These are phyloP conservation scores for Trichopoda pennipes DNA, from an alignment of 2,888 invertebrate species.

Conservation along the genomic window DNA sequence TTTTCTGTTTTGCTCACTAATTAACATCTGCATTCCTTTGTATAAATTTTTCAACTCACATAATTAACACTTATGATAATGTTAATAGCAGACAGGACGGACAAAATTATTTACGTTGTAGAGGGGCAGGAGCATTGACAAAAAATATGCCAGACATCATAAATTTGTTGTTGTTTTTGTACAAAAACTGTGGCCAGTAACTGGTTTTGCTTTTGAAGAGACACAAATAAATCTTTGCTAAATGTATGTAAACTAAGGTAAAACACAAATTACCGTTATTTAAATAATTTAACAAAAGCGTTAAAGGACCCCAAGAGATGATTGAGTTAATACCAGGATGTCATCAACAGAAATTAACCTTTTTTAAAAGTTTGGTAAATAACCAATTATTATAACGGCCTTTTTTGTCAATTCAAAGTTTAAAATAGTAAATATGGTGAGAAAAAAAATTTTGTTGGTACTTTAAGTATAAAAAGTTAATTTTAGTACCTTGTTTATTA, in stretches of 20 bases:
- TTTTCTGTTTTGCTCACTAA: conserved; percentile 30
- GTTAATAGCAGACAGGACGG: conserved; percentile 28
- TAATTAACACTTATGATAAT: conserved; percentile 66
- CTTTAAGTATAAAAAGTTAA: no score
- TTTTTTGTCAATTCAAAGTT: no score
- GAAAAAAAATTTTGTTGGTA: no score
- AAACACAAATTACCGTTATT: background rate
- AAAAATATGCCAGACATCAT: conserved; percentile 59
- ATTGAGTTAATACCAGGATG: no score
- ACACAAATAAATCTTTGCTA: conserved; percentile 11
- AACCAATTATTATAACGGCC: no score
- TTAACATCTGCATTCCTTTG: conserved; percentile 59
- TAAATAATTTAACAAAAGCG: background rate
- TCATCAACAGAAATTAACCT: no score
- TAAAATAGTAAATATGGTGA: no score
- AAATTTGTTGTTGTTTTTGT: conserved; percentile 32
- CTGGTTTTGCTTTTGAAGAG: conserved; percentile 5
- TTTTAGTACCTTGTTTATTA: no score
- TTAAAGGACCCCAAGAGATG: background rate
- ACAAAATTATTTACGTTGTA: background rate
- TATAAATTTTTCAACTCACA: conserved; percentile 51
- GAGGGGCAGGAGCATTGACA: conserved; percentile 39
- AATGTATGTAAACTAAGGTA: background rate
- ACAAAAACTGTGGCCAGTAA: background rate
- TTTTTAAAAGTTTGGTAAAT: no score